Conservation (phyloP, 2,113 vertebrate species). For the Mixornis gularis region DNA sequence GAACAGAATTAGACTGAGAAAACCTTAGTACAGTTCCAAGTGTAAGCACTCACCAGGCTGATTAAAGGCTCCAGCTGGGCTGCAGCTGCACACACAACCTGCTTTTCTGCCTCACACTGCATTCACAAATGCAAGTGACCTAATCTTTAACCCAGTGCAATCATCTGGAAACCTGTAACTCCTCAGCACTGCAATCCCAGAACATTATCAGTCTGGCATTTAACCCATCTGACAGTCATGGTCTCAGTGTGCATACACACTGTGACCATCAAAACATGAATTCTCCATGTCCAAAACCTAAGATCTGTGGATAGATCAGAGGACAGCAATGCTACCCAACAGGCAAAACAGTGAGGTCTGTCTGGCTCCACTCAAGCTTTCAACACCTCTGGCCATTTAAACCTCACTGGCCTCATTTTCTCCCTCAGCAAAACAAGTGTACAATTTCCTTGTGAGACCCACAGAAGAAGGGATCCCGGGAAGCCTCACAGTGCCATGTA, state of each 20-base stretch:
- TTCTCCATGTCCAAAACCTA: background rate
- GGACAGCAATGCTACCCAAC: background rate
- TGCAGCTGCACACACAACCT: rapidly evolving
- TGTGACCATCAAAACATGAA: background rate
- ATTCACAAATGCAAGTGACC: background rate
- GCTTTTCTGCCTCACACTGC: background rate
- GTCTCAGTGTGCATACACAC: background rate
- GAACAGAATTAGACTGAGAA: background rate
- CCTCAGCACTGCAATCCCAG: background rate
- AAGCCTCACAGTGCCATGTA: background rate
- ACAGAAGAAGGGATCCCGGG: background rate
- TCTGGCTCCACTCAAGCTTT: background rate
- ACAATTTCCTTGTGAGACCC: background rate
- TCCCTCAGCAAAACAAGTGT: background rate
- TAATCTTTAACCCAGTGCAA: background rate
- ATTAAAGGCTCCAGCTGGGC: background rate
- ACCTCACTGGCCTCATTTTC: background rate
- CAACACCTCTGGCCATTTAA: background rate
- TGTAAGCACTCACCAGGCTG: background rate
- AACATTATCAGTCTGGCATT: background rate
- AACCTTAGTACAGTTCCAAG: background rate
- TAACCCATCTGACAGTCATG: rapidly evolving
- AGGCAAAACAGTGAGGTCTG: background rate
- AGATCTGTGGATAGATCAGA: background rate
- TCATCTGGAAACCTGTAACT: background rate